A percentile compares a stretch with the other conserved stretches of the same genome.
phyloP scores from a whole-genome alignment of 2,113 vertebrate species.

The Pycnonotus jocosus region DNA sequence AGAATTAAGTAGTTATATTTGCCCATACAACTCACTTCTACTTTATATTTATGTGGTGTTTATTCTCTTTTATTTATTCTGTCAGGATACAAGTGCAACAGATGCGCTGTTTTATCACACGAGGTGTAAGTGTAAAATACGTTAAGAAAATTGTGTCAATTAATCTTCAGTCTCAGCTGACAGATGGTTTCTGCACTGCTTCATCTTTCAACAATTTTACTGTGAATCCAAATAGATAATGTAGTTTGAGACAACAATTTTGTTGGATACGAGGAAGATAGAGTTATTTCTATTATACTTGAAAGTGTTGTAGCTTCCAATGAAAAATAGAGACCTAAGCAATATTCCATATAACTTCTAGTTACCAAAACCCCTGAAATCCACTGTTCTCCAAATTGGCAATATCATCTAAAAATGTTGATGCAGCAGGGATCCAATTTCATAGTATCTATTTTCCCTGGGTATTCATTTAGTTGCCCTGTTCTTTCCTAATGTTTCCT shows the following conservation, averaged over 20 bases:
- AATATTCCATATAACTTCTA: slow-evolving; percentile 19
- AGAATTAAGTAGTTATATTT: neutral
- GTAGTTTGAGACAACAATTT: neutral
- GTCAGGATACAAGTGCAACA: neutral
- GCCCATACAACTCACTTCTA: neutral
- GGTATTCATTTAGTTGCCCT: slow-evolving; percentile 26
- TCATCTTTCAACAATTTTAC: neutral
- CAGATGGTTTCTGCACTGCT: neutral
- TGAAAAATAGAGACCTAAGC: slow-evolving; percentile 3
- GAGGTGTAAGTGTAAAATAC: neutral
- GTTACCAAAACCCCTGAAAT: neutral
- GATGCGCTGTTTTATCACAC: neutral
- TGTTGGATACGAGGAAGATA: neutral
- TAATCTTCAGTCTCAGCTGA: neutral
- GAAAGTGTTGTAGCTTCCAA: neutral
- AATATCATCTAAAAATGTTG: neutral
- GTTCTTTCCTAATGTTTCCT: slow-evolving; percentile 49
- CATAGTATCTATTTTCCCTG: slow-evolving; percentile 20
- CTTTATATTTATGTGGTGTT: neutral
- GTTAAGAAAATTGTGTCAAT: neutral
- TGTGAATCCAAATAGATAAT: slow-evolving; percentile 20
- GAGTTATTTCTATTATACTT: slow-evolving; percentile 19
- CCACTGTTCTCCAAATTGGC: slow-evolving; percentile 2
- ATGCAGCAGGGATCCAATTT: slow-evolving; percentile 44
- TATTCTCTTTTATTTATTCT: neutral